Percentiles rank a stretch among this genome's conserved stretches.
These are phyloP conservation scores for Calephelis virginiensis DNA, from an alignment of 1,140 invertebrate genomes.

Conservation along the genomic window DNA sequence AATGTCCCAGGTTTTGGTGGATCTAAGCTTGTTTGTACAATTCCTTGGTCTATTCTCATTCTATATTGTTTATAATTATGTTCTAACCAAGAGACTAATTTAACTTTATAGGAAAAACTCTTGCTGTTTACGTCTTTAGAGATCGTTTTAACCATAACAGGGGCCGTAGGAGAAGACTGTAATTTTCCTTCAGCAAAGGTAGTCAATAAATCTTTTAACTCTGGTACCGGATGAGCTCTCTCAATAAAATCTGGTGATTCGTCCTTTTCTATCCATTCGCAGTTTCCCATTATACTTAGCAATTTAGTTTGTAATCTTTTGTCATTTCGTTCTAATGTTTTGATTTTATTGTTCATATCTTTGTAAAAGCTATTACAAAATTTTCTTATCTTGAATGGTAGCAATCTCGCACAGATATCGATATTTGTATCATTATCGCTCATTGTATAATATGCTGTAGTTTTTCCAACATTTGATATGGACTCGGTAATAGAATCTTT, in stretches of 20 bases:
- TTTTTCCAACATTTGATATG: neutral
- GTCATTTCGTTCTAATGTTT: slow-evolving; percentile 59
- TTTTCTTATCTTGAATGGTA: slow-evolving; percentile 47
- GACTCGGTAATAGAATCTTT: neutral
- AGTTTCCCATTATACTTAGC: slow-evolving; percentile 28
- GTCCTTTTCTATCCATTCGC: slow-evolving; percentile 19
- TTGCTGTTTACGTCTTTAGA: slow-evolving; percentile 11
- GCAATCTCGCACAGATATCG: slow-evolving; percentile 40
- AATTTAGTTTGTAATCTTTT: slow-evolving; percentile 47
- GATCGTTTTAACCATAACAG: neutral
- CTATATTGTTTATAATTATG: slow-evolving; percentile 58
- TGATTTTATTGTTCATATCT: slow-evolving; percentile 51
- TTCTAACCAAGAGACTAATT: slow-evolving; percentile 58
- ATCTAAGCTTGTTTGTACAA: slow-evolving; percentile 45
- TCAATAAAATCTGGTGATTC: slow-evolving; percentile 19
- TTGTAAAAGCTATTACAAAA: slow-evolving; percentile 47
- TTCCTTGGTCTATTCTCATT: slow-evolving; percentile 36
- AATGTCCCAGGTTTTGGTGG: slow-evolving; percentile 54
- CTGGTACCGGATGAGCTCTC: slow-evolving; percentile 4
- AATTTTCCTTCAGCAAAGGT: slow-evolving; percentile 17
- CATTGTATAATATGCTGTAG: neutral
- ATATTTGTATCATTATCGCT: neutral
- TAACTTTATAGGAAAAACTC: slow-evolving; percentile 37
- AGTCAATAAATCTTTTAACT: slow-evolving; percentile 28
- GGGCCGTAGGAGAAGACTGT: neutral